phyloP scores from a whole-genome alignment of 2,113 vertebrate species.

The Rhabdornis inornatus region DNA sequence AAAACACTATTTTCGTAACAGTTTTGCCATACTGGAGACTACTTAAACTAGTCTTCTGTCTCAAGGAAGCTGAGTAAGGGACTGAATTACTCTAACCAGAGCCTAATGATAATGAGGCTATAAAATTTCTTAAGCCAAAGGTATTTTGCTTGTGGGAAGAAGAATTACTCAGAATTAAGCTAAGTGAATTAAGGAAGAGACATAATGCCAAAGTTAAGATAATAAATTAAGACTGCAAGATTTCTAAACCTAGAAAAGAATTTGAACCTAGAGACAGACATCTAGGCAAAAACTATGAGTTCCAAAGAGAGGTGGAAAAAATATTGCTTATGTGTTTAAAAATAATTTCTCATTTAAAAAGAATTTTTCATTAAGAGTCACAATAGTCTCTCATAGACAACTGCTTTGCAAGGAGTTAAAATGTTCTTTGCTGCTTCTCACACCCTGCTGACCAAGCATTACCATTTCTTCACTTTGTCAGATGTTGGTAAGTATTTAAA shows the following conservation, averaged over 20 bases:
- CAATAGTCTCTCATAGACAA: not conserved
- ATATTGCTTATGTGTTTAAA: not conserved
- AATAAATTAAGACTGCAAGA: not conserved
- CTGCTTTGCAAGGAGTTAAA: not conserved
- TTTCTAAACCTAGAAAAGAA: not conserved
- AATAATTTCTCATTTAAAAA: not conserved
- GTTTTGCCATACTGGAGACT: not conserved
- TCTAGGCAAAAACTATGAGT: not conserved
- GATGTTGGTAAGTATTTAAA: not conserved
- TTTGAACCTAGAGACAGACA: not conserved
- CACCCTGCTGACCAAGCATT: not conserved
- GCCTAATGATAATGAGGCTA: not conserved
- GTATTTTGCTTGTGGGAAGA: not conserved
- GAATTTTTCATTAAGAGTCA: not conserved
- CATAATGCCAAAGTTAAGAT: not conserved
- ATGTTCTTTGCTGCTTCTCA: not conserved
- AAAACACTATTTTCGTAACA: not conserved
- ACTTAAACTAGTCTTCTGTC: not conserved
- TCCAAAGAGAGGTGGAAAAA: not conserved
- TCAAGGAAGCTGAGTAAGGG: not conserved
- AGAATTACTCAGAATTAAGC: not conserved
- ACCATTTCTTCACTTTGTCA: not conserved
- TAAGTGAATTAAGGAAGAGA: not conserved
- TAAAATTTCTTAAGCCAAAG: not conserved
- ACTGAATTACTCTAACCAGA: not conserved